Conservation (phyloP, 2,797 vertebrate species). For the Delichon dasypus region DNA sequence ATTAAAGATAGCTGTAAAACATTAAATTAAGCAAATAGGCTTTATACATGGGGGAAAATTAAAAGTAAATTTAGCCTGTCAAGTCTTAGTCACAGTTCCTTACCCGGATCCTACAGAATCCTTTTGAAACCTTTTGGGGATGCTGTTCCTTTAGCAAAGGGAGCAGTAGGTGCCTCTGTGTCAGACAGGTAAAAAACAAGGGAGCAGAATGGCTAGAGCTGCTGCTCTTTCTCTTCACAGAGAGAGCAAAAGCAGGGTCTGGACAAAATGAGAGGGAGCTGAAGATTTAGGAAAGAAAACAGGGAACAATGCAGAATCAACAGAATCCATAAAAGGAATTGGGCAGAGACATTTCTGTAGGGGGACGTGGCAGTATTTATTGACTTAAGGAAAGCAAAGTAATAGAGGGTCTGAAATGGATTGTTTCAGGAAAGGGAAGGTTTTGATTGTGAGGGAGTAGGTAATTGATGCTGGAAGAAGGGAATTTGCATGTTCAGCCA, state of each 20-base stretch:
- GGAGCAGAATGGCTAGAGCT: background rate
- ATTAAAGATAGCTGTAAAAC: constrained; percentile 43
- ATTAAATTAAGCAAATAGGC: constrained; percentile 40
- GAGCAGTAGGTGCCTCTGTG: background rate
- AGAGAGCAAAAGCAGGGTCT: background rate
- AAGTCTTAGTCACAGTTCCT: background rate
- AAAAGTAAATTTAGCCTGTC: constrained; percentile 16
- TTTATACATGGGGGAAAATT: background rate
- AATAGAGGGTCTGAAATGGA: background rate
- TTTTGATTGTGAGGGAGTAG: background rate
- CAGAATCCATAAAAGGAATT: background rate
- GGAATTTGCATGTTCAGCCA: constrained; percentile 12
- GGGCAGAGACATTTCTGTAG: background rate
- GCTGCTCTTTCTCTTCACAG: background rate
- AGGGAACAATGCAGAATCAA: background rate
- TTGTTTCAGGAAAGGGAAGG: background rate
- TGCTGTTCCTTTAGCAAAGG: background rate
- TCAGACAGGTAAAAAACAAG: background rate
- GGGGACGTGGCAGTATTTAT: background rate
- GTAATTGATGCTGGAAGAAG: background rate
- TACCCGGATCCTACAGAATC: background rate
- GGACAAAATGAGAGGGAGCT: background rate
- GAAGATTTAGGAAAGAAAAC: background rate
- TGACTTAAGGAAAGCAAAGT: background rate
- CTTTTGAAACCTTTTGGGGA: background rate